Evolutionary conservation across 2,113 vertebrate species (phyloP).

Genomic region (Erythrocebus patas): DNA sequence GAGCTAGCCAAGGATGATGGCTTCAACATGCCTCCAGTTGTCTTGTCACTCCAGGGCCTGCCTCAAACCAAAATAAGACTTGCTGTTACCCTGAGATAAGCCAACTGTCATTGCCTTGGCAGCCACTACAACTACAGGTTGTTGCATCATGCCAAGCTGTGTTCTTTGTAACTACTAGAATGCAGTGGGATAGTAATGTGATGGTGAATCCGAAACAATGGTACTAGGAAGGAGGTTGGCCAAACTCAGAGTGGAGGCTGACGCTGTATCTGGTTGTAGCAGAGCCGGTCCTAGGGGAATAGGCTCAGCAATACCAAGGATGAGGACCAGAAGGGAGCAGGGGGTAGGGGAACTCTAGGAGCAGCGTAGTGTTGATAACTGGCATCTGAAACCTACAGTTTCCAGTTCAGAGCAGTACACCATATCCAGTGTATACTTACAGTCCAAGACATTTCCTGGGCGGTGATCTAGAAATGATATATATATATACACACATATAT

Average conservation of each 20-base stretch:
- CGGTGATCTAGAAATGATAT: neutral
- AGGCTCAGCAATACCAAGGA: neutral
- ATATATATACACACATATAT: too few species aligned
- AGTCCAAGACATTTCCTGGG: neutral
- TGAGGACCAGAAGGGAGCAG: neutral
- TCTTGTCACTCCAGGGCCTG: neutral
- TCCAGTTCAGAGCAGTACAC: neutral
- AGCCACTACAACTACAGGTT: neutral
- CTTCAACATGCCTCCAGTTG: neutral
- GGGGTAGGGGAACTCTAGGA: neutral
- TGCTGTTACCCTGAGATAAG: neutral
- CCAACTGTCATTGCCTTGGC: accelerated
- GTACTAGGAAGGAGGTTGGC: neutral
- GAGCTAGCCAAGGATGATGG: neutral
- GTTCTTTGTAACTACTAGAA: neutral
- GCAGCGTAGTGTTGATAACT: neutral
- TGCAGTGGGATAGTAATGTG: neutral
- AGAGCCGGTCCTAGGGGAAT: neutral
- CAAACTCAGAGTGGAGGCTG: neutral
- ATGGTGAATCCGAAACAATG: neutral
- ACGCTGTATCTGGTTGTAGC: neutral
- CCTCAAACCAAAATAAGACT: neutral
- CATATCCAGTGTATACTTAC: neutral
- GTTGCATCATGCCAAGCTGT: neutral
- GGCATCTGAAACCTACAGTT: neutral